Evolutionary conservation across 2,113 vertebrate genomes (phyloP).

Genomic region (Daubentonia madagascariensis): DNA sequence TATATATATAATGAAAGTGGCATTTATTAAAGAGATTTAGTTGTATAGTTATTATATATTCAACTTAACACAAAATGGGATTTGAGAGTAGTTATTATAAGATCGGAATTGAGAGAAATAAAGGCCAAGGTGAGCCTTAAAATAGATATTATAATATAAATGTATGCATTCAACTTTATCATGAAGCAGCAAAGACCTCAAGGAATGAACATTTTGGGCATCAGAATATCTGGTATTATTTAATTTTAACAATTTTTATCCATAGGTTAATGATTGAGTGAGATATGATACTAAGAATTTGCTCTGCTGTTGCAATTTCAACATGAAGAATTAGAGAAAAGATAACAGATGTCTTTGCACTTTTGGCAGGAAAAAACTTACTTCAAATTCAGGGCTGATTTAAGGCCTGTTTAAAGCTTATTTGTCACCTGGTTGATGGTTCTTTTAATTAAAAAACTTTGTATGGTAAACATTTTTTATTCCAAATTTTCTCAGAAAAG

Average conservation of each 20-base stretch:
- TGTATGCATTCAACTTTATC: background rate
- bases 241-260: background rate
- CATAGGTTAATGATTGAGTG: background rate
- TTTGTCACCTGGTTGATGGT: slow-evolving; percentile 32
- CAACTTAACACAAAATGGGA: background rate
- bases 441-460: background rate
- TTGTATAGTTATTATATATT: background rate
- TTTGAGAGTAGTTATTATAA: background rate
- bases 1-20: background rate
- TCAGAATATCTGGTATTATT: background rate
- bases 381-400: background rate
- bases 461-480: slow-evolving; percentile 15
- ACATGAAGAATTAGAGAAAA: background rate
- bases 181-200: background rate
- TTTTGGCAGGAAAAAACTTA: slow-evolving; percentile 27
- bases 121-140: background rate
- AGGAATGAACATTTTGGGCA: background rate
- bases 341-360: background rate
- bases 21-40: background rate
- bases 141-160: background rate
- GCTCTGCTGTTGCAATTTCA: slow-evolving; percentile 5
- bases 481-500: slow-evolving; percentile 36
- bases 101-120: background rate
- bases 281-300: background rate
- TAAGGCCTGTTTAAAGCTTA: slow-evolving; percentile 23